These are phyloP conservation scores for Mesitornis unicolor DNA, from an alignment of 2,113 vertebrate species.

Conservation along the genomic window DNA sequence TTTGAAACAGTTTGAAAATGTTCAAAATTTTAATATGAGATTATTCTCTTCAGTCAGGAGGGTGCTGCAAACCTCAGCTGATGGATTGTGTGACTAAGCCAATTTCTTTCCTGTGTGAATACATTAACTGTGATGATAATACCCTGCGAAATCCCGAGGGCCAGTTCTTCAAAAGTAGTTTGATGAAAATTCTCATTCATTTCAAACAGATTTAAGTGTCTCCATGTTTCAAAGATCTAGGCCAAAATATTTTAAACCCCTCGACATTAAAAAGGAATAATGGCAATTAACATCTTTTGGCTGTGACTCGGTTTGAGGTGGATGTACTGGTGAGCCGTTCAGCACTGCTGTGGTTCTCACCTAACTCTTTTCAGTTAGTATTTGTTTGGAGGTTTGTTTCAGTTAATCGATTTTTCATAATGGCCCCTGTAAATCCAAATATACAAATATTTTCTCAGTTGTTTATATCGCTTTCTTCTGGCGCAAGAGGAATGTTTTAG, in stretches of 20 bases:
- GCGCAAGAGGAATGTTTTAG: background rate
- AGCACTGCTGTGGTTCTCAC: background rate
- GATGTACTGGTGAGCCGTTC: background rate
- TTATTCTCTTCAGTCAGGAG: background rate
- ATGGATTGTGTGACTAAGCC: slow-evolving; percentile 12
- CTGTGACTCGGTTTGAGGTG: background rate
- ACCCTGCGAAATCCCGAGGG: slow-evolving; percentile 1
- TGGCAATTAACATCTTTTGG: background rate
- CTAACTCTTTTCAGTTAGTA: background rate
- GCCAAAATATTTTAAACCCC: background rate
- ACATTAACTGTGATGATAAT: slow-evolving; percentile 13
- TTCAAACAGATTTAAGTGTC: background rate
- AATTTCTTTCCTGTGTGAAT: slow-evolving; percentile 2
- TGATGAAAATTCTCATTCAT: background rate
- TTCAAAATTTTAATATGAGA: background rate
- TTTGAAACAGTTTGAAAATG: background rate
- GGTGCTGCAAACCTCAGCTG: background rate
- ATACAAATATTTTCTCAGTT: slow-evolving; percentile 42
- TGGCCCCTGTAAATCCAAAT: slow-evolving; percentile 50
- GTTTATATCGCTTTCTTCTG: slow-evolving; percentile 40
- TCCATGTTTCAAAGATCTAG: background rate
- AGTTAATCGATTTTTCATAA: slow-evolving; percentile 62
- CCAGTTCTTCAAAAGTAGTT: background rate
- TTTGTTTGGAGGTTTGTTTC: slow-evolving; percentile 23
- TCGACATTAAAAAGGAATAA: background rate